These are phyloP conservation scores for Echiichthys vipera DNA, from an alignment of 2,797 vertebrate species.

Conservation along the genomic window DNA sequence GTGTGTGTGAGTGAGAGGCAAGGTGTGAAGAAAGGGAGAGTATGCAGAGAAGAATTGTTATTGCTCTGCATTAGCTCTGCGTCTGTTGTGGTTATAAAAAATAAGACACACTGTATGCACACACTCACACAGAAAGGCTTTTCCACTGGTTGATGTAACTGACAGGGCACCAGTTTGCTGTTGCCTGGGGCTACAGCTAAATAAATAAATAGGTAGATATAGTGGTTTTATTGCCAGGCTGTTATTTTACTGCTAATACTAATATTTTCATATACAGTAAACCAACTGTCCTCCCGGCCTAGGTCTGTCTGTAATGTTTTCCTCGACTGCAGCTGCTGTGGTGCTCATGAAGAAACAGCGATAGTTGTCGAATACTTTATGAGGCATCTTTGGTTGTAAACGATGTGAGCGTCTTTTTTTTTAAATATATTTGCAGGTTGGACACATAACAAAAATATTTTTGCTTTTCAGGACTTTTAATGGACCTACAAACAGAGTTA, in stretches of 20 bases:
- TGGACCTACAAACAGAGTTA: neutral
- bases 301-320: slow-evolving; percentile 30
- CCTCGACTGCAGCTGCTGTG: slow-evolving; percentile 34
- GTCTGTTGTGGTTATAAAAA: slow-evolving; percentile 45
- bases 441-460: neutral
- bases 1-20: slow-evolving; percentile 5
- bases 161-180: slow-evolving; percentile 50
- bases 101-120: slow-evolving; percentile 28
- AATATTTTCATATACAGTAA: slow-evolving; percentile 61
- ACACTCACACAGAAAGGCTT: slow-evolving; percentile 27
- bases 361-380: no score
- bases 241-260: slow-evolving; percentile 61
- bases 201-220: slow-evolving; percentile 61
- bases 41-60: slow-evolving; percentile 59
- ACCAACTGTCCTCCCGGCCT: slow-evolving; percentile 22
- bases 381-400: neutral
- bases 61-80: slow-evolving; percentile 54
- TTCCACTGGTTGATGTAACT: slow-evolving; percentile 49
- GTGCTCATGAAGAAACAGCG: slow-evolving; percentile 44
- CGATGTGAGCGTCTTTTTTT: neutral
- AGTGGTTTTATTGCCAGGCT: slow-evolving; percentile 47
- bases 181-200: slow-evolving; percentile 52
- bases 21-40: slow-evolving; percentile 4
- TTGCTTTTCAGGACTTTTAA: neutral
- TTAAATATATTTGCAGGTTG: neutral